Conservation (phyloP, 2,113 vertebrate genomes). For the Eulacestoma nigropectus region DNA sequence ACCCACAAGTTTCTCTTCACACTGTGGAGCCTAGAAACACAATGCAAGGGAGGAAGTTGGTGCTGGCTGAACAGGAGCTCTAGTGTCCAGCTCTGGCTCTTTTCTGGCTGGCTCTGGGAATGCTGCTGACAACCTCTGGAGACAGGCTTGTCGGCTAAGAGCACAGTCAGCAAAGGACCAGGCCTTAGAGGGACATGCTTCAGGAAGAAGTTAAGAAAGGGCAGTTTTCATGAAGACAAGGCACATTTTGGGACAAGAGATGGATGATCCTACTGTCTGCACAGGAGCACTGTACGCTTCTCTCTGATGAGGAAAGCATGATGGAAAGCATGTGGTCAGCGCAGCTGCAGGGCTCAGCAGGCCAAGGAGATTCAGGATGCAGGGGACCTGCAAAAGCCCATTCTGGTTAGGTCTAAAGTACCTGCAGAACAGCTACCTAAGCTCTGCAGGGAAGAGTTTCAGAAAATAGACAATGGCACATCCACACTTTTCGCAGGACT, state of each 20-base stretch:
- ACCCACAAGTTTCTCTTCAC: neutral
- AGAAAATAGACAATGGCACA: neutral
- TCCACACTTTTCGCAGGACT: fast-evolving
- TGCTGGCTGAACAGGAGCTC: fast-evolving
- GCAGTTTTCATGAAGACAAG: neutral
- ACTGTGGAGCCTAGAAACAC: neutral
- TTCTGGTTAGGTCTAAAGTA: neutral
- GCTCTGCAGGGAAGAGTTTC: neutral
- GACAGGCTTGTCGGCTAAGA: neutral
- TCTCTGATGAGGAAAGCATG: neutral
- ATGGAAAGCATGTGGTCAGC: fast-evolving
- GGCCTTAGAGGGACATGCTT: neutral
- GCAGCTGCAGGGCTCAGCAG: neutral
- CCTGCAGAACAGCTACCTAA: neutral
- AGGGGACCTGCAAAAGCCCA: neutral
- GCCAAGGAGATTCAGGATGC: neutral
- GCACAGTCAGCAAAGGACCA: neutral
- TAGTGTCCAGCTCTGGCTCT: neutral
- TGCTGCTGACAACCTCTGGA: neutral
- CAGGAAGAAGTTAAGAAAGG: neutral
- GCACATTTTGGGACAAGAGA: neutral
- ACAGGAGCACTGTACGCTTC: fast-evolving
- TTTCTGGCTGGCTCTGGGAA: neutral
- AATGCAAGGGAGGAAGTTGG: neutral
- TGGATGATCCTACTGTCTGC: neutral